phyloP scores from a whole-genome alignment of 2,888 invertebrate species.

The Tiphia femorata region DNA sequence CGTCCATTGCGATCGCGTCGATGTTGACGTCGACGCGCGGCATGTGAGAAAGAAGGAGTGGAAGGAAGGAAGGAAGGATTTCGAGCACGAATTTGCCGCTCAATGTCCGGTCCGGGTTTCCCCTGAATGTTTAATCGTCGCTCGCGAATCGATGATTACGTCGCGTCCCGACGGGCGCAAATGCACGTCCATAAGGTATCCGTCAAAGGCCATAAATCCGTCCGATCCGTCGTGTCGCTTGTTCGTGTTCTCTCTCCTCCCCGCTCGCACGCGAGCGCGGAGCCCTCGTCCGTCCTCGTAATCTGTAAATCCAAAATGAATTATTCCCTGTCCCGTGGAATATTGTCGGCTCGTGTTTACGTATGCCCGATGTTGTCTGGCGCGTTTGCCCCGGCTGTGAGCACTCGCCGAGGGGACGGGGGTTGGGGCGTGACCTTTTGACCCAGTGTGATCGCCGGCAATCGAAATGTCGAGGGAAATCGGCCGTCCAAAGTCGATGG shows the following conservation, averaged over 20 bases:
- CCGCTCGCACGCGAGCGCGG: no score
- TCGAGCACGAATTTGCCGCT: no score
- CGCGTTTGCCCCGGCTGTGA: background rate
- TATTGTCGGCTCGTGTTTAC: slow-evolving; percentile 8
- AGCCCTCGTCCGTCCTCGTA: no score
- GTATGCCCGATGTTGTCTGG: background rate
- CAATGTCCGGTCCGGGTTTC: no score
- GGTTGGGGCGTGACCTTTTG: slow-evolving; percentile 29
- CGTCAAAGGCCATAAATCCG: slow-evolving; percentile 38
- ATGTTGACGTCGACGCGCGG: no score
- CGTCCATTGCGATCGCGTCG: no score
- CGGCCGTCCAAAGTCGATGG: slow-evolving; percentile 30
- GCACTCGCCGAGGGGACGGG: background rate
- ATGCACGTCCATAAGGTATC: slow-evolving; percentile 19
- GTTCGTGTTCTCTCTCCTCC: no score
- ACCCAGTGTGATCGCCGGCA: slow-evolving; percentile 13
- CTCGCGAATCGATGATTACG: slow-evolving; percentile 34
- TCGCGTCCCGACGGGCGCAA: slow-evolving; percentile 18
- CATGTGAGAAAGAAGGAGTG: no score
- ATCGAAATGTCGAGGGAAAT: slow-evolving; percentile 34
- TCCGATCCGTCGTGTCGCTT: slow-evolving; percentile 15
- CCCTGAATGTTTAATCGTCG: no score
- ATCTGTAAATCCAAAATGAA: slow-evolving; percentile 46
- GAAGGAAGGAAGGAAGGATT: no score
- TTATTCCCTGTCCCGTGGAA: slow-evolving; percentile 23